phyloP scores from a whole-genome alignment of 2,113 vertebrate species.

The Cebidichthys violaceus region DNA sequence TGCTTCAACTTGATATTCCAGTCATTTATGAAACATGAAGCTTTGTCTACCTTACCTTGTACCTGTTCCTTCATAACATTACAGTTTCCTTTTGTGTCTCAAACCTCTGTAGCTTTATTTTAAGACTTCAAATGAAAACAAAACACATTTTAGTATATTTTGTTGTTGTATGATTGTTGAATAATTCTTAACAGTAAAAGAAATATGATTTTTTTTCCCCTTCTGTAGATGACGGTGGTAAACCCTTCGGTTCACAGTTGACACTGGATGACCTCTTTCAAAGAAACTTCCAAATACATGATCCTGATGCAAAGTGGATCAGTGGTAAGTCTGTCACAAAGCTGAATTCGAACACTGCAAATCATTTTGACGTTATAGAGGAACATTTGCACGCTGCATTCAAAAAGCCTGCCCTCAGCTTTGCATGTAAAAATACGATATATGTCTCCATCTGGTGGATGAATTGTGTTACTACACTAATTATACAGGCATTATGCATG shows the following conservation, averaged over 20 bases:
- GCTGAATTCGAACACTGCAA: neutral
- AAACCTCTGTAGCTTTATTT: neutral
- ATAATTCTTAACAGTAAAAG: neutral
- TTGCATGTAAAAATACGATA: no score
- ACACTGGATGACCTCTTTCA: constrained; percentile 93
- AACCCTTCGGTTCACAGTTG: constrained; percentile 86
- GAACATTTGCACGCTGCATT: no score
- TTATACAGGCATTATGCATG: no score
- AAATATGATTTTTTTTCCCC: neutral
- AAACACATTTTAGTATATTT: neutral
- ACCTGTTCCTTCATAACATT: neutral
- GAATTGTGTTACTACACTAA: no score
- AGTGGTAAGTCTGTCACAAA: constrained; percentile 84
- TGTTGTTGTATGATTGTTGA: neutral
- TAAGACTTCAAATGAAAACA: neutral
- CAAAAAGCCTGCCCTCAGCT: no score
- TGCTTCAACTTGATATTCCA: neutral
- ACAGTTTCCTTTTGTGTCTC: neutral
- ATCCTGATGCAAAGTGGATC: constrained; percentile 92
- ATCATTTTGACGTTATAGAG: neutral
- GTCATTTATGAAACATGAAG: neutral
- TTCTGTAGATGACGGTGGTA: constrained; percentile 86
- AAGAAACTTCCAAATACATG: constrained; percentile 87
- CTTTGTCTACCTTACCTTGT: neutral
- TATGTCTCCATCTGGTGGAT: no score